Conservation (phyloP, 30 jellyfish, hydroid and myxozoan genomes). For the Cassiopea xamachana region DNA sequence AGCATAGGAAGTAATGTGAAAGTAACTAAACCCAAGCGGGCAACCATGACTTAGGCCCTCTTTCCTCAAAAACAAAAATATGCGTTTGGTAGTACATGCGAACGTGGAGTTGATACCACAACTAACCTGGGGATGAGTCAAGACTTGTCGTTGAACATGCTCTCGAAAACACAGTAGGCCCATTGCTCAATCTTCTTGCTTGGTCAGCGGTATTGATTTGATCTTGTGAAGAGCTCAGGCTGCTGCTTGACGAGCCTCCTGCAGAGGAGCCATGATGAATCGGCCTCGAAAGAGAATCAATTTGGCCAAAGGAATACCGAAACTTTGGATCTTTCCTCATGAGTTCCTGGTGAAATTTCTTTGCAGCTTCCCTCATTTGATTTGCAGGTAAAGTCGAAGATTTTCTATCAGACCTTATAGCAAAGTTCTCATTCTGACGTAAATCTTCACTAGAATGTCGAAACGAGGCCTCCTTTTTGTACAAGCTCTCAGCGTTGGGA, state of each 20-base stretch:
- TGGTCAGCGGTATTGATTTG: constrained; percentile 28
- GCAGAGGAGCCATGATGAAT: constrained; percentile 55
- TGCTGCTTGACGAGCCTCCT: constrained; percentile 69
- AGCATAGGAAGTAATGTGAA: too few relatives aligned
- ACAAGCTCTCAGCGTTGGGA: constrained; percentile 27
- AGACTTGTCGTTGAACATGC: constrained; percentile 71
- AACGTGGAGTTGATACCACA: neutral
- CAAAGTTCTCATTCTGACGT: constrained; percentile 29
- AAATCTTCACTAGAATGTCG: constrained; percentile 94
- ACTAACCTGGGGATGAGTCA: constrained; percentile 52
- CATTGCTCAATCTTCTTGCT: constrained; percentile 59
- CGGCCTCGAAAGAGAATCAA: constrained; percentile 42
- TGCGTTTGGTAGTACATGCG: neutral
- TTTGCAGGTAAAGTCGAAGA: constrained; percentile 81
- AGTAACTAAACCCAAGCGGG: too few relatives aligned
- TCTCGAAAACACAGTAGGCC: constrained; percentile 54
- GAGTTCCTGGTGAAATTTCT: constrained; percentile 86
- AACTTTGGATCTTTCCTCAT: constrained; percentile 89
- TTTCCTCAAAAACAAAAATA: too few relatives aligned
- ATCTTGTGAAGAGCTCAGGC: constrained; percentile 50
- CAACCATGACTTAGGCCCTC: neutral
- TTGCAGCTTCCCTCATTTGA: constrained; percentile 96
- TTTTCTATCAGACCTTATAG: constrained; percentile 21
- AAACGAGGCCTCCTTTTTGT: constrained; percentile 55
- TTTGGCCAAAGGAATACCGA: constrained; percentile 78